phyloP scores from a whole-genome alignment of 2,888 invertebrate genomes.

The Periphyllus acericola region DNA sequence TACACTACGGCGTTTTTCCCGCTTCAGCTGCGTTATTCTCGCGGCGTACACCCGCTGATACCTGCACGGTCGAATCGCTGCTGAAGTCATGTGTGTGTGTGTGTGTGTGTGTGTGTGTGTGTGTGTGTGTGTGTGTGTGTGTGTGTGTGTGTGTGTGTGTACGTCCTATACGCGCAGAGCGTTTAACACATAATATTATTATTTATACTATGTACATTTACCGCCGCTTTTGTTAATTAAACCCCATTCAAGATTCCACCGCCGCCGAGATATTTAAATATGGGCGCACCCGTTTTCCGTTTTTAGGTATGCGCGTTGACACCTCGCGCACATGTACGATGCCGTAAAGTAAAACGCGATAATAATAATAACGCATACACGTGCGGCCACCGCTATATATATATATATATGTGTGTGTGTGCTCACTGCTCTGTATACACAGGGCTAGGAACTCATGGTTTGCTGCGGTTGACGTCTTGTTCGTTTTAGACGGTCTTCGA shows the following conservation, averaged over 20 bases:
- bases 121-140: no score
- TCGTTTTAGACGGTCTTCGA: no score
- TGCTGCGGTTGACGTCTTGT: no score
- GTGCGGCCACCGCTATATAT: not conserved
- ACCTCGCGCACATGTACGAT: not conserved
- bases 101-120: no score
- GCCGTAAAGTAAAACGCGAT: not conserved
- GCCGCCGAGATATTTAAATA: constrained; percentile 10
- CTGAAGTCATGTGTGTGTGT: no score
- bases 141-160: no score
- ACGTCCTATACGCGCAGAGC: not conserved
- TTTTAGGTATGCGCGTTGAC: constrained; percentile 17
- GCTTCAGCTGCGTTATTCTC: no score
- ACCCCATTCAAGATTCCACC: constrained; percentile 33
- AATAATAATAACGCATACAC: not conserved
- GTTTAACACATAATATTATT: not conserved
- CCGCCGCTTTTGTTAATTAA: constrained; percentile 22
- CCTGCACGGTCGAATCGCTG: no score
- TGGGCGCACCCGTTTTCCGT: constrained; percentile 23
- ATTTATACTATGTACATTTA: not conserved
- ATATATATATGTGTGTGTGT: not conserved
- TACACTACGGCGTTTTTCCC: no score
- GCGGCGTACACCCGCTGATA: no score
- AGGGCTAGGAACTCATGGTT: no score
- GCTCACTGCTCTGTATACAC: not conserved